A percentile compares a stretch with the other conserved stretches of the same genome.
phyloP scores from a whole-genome alignment of 64 coral and sea anemone genomes.

The Actinia tenebrosa region DNA sequence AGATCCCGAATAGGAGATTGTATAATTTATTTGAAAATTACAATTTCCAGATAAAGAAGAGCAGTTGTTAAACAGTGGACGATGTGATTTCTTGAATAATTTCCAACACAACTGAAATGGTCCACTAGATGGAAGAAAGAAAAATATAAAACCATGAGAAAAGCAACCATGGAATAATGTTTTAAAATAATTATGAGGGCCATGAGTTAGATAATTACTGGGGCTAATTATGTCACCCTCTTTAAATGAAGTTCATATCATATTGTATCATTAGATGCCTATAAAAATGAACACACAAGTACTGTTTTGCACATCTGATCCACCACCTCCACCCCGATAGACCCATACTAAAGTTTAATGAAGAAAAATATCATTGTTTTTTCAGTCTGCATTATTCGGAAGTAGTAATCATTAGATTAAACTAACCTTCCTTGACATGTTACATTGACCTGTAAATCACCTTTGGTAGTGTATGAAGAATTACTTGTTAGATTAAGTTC shows the following conservation, averaged over 20 bases:
- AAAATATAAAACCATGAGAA: neutral
- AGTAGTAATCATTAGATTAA: neutral
- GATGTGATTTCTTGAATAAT: constrained; percentile 1
- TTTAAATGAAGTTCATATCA: too few species aligned
- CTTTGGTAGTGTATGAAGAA: neutral
- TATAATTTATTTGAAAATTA: neutral
- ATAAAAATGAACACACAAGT: too few species aligned
- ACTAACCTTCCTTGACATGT: neutral
- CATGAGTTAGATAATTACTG: too few species aligned
- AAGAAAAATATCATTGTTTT: too few species aligned
- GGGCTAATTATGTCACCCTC: too few species aligned
- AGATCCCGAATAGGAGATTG: neutral
- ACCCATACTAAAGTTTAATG: too few species aligned
- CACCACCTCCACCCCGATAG: too few species aligned
- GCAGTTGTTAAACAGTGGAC: neutral
- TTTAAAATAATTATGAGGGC: too few species aligned
- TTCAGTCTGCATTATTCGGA: neutral
- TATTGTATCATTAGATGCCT: too few species aligned
- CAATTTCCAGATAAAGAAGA: neutral
- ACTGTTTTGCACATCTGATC: too few species aligned
- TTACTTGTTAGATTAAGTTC: neutral
- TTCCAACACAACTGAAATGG: constrained; percentile 21
- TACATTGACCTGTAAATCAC: neutral
- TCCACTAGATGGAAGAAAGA: neutral
- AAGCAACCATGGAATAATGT: neutral